Evolutionary conservation across 1,140 invertebrate genomes (phyloP).

Genomic region (Ctenoplectra terminalis): DNA sequence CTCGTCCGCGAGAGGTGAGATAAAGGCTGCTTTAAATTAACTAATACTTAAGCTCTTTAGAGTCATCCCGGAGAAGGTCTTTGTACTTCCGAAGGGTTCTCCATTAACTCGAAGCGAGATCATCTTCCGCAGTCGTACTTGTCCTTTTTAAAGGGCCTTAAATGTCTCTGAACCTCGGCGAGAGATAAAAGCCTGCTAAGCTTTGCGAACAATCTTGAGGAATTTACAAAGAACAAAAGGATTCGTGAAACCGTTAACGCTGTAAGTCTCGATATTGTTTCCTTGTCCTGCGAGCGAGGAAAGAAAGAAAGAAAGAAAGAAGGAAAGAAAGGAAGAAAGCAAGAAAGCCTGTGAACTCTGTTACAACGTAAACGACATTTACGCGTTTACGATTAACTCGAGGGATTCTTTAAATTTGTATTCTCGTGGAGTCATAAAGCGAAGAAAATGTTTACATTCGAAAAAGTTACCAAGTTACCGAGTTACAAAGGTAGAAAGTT

Average conservation of each 20-base stretch:
- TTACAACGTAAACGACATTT: neutral
- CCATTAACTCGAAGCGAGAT: constrained; percentile 51
- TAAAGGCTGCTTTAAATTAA: constrained; percentile 48
- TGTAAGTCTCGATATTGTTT: constrained; percentile 31
- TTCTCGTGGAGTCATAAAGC: neutral
- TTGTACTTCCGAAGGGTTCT: constrained; percentile 48
- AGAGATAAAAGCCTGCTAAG: constrained; percentile 16
- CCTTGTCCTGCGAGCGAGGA: neutral
- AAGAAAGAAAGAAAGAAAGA: neutral
- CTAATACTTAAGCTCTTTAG: constrained; percentile 44
- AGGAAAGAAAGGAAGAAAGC: neutral
- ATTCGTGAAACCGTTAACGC: constrained; percentile 29
- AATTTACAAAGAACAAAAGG: constrained; percentile 43
- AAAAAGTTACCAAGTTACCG: neutral
- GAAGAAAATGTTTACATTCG: neutral
- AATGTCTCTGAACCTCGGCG: constrained; percentile 19
- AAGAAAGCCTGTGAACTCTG: neutral
- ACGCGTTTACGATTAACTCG: neutral
- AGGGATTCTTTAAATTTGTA: neutral
- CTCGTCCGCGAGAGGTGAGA: constrained; percentile 3
- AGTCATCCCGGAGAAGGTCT: constrained; percentile 6
- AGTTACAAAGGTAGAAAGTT: no score
- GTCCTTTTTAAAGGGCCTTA: constrained; percentile 44
- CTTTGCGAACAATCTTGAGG: constrained; percentile 3
- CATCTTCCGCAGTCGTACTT: constrained; percentile 34